Evolutionary conservation across 2,113 vertebrate species (phyloP), one percentile per base, ranked within the genome.

Genomic region (Eidolon helvum): DNA sequence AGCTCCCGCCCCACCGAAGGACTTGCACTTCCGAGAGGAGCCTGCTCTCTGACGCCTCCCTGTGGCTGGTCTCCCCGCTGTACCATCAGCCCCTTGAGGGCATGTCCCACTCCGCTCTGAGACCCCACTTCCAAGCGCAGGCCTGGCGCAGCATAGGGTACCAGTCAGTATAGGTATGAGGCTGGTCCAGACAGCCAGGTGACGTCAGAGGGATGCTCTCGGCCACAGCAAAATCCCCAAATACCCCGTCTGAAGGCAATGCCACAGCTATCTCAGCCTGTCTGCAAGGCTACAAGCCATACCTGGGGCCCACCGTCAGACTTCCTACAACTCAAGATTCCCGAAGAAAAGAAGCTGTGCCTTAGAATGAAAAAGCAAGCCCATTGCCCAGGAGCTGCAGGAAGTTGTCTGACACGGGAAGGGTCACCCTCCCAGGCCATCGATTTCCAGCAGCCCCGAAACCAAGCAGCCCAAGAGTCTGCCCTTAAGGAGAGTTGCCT

Each of bases 401-500:
- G 63, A 85, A 69, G 6, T 0, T 69, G 7, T 50, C 50, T 48
- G 28, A 19, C 48, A 61, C 38, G 35, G 33, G 59, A 90, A 90
- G 38, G 43, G 69, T 7, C 79, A 45, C 0, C 21, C n/a, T 89
- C 10, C 3, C 2, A 12, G 57, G 26, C 0, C 10, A 18, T 48
- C 65, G 35, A 5, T 87, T 71, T 59, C 53, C 21, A 30, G 61
- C 2, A 28, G 33, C 0, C 0, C n/a, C 30, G 24, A n/a, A n/a
- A 35, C 35, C 35, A 86, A 89, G 80, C 65, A 84, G 48, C 24
- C 75, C 3, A 1, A 82, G 55, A 61, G 18, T 53, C 59, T 59
- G 38, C 65, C 26, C 33, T 22, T 11, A 24, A 63, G 0, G 33
- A 83, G 57, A 45, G 55, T 11, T 33, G 61, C 43, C 35, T 5